Evolutionary conservation across 2,797 vertebrate genomes (phyloP).

Genomic region (Emydoidea blandingii): DNA sequence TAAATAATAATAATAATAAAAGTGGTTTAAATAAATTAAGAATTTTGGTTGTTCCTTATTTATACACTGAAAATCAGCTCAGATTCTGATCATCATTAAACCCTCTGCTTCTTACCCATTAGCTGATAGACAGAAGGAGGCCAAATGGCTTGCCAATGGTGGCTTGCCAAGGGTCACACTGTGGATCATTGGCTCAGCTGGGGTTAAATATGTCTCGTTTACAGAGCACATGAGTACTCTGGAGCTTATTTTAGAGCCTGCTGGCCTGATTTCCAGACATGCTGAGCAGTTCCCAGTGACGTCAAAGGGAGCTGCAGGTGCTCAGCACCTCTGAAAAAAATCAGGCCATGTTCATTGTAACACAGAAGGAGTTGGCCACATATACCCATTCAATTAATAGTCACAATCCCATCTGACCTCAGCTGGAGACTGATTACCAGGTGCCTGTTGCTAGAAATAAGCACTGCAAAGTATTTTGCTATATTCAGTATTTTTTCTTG

Average conservation of each 20-base stretch:
- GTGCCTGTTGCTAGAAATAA: background rate
- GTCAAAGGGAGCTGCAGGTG: background rate
- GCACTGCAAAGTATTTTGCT: background rate
- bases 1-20: background rate
- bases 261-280: background rate
- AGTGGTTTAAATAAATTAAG: background rate
- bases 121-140: background rate
- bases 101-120: background rate
- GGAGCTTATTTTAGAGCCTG: background rate
- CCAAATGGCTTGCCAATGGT: background rate
- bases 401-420: background rate
- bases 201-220: background rate
- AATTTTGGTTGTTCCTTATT: background rate
- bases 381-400: background rate
- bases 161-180: background rate
- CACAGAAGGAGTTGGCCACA: background rate
- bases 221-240: background rate
- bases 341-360: background rate
- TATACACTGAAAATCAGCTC: background rate
- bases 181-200: background rate
- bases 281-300: background rate
- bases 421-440: background rate
- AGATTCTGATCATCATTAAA: background rate
- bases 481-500: background rate
- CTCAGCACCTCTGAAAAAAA: background rate